These are phyloP conservation scores for Passer montanus DNA, from an alignment of 2,113 vertebrate species.

Conservation along the genomic window DNA sequence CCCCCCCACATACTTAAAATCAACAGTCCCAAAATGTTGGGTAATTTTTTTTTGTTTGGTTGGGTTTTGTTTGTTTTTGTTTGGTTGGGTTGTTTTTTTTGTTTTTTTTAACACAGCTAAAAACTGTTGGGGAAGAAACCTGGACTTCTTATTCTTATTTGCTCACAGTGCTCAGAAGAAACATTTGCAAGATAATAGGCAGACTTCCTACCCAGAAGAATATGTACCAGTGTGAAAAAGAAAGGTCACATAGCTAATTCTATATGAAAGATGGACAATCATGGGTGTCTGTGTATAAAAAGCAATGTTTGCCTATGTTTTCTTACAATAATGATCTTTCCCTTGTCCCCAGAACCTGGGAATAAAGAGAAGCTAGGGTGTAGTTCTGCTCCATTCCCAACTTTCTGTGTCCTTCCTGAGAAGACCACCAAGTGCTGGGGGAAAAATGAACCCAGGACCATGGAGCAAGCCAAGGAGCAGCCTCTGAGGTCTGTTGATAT, in stretches of 20 bases:
- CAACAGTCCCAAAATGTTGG: neutral
- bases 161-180: neutral
- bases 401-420: rapidly evolving
- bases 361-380: neutral
- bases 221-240: neutral
- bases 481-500: neutral
- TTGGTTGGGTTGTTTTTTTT: too few species aligned
- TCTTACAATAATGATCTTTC: neutral
- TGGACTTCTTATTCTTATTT: neutral
- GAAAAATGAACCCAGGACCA: neutral
- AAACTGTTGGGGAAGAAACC: neutral
- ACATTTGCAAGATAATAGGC: neutral
- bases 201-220: neutral
- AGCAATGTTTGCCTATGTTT: neutral
- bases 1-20: neutral
- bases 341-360: neutral
- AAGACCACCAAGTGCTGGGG: neutral
- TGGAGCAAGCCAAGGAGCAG: neutral
- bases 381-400: neutral
- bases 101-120: neutral
- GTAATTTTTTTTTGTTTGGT: too few species aligned
- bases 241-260: neutral
- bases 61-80: too few species aligned
- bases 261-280: neutral
- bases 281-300: neutral